Percentiles rank a stretch among this genome's conserved stretches.
Conservation (phyloP, 1,140 invertebrate genomes). For the Apis florea region DNA sequence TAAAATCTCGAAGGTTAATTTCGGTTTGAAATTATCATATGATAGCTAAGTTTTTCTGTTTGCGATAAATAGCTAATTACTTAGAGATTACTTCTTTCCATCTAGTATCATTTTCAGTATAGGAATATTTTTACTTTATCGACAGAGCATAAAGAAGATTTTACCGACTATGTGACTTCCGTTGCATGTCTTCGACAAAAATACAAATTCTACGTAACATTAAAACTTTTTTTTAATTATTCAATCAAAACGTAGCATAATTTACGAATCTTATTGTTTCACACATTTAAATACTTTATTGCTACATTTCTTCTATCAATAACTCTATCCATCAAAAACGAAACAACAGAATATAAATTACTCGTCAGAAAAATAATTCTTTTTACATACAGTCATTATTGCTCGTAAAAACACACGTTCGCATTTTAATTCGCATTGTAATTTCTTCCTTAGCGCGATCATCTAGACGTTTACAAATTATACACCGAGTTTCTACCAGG, state of each 20-base stretch:
- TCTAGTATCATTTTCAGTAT: no score
- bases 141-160: no score
- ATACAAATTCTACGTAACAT: not conserved
- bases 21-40: not conserved
- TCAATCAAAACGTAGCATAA: not conserved
- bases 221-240: not conserved
- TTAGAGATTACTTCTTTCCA: not conserved
- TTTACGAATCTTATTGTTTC: not conserved
- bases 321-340: not conserved
- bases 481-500: constrained; percentile 3
- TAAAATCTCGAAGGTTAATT: no score
- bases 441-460: constrained; percentile 3
- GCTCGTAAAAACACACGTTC: not conserved
- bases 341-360: not conserved
- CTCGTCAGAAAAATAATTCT: not conserved
- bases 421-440: constrained; percentile 4
- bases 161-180: not conserved
- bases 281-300: not conserved
- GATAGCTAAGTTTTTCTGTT: not conserved
- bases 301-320: not conserved
- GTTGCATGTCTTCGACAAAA: not conserved
- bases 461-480: constrained; percentile 28
- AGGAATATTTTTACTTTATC: not conserved
- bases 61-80: not conserved
- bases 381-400: no score